These are phyloP conservation scores for Euphydryas editha DNA, from an alignment of 2,888 invertebrate species.

Conservation along the genomic window DNA sequence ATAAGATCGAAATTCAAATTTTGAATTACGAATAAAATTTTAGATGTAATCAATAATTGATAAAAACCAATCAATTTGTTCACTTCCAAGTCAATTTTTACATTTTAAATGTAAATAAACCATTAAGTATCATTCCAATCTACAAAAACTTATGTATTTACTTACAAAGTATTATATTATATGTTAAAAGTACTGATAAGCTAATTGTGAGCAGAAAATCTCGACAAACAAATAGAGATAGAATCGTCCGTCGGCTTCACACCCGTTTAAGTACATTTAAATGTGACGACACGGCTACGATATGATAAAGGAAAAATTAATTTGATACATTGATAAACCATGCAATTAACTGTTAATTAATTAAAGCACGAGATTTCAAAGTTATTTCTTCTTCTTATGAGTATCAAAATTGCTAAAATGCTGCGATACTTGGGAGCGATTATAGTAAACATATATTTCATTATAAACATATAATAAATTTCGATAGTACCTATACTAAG, in stretches of 20 bases:
- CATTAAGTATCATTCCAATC: constrained; percentile 2
- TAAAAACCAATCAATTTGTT: constrained; percentile 8
- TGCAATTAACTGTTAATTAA: background rate
- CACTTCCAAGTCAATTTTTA: background rate
- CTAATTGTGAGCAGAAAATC: constrained; percentile 65
- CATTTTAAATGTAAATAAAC: background rate
- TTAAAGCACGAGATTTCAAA: no score
- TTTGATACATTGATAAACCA: background rate
- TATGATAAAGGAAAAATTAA: constrained; percentile 11
- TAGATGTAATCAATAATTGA: constrained; percentile 4
- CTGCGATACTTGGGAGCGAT: no score
- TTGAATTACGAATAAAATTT: background rate
- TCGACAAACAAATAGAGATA: constrained; percentile 59
- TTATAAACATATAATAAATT: no score
- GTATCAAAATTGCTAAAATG: no score
- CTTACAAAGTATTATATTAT: constrained; percentile 18
- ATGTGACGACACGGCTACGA: constrained; percentile 37
- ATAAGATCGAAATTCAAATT: background rate
- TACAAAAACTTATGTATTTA: background rate
- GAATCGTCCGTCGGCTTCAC: constrained; percentile 56
- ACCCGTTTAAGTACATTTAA: constrained; percentile 40
- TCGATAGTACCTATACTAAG: no score
- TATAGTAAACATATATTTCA: no score
- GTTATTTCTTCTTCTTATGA: no score
- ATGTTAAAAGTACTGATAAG: constrained; percentile 54